These are phyloP conservation scores for Cephus pygmeus DNA, from an alignment of 2,888 invertebrate genomes.

Conservation along the genomic window DNA sequence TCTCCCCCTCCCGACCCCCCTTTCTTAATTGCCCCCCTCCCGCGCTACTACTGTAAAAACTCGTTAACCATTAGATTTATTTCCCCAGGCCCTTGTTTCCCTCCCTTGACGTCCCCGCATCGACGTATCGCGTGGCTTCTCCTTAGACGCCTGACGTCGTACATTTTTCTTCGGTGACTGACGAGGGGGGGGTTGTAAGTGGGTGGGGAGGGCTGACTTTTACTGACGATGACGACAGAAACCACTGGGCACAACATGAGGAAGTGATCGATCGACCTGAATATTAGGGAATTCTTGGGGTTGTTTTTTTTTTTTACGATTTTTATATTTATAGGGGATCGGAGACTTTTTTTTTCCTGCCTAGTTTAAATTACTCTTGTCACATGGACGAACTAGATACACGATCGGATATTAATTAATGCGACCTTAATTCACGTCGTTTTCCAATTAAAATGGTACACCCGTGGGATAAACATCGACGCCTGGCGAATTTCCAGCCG, in stretches of 20 bases:
- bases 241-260: neutral
- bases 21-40: constrained; percentile 54
- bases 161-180: constrained; percentile 36
- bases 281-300: neutral
- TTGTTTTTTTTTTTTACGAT: neutral
- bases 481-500: constrained; percentile 50
- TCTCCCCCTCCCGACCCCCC: constrained; percentile 37
- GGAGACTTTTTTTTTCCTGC: neutral
- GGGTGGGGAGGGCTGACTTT: neutral
- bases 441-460: constrained; percentile 24
- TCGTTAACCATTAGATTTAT: constrained; percentile 62
- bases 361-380: neutral
- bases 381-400: neutral
- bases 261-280: neutral
- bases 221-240: neutral
- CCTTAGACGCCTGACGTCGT: neutral
- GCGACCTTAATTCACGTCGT: constrained; percentile 6
- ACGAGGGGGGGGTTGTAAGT: neutral
- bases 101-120: constrained; percentile 5
- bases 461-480: constrained; percentile 39
- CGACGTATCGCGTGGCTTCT: constrained; percentile 9
- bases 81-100: constrained; percentile 33
- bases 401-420: neutral
- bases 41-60: constrained; percentile 56
- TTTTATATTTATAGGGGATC: neutral